These are phyloP conservation scores for Apamea sordens DNA, from an alignment of 2,888 invertebrate species.

Conservation along the genomic window DNA sequence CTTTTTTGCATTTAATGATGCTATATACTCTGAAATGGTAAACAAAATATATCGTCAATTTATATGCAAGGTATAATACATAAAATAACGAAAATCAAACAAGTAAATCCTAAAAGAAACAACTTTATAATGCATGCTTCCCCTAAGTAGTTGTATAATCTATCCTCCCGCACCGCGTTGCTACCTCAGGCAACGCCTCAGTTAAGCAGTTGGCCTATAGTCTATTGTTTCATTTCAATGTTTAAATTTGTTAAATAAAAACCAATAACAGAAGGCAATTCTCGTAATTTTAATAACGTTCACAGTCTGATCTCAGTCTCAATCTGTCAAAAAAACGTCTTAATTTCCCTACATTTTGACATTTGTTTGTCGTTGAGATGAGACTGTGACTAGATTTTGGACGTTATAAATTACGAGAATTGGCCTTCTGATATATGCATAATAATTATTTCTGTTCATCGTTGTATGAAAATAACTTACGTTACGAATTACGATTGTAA, in stretches of 20 bases:
- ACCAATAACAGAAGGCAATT: not conserved
- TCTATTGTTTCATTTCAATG: not conserved
- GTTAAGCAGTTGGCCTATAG: too few relatives aligned
- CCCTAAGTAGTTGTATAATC: not conserved
- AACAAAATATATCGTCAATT: conserved; percentile 77
- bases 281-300: too few relatives aligned
- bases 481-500: conserved; percentile 17
- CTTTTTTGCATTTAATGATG: conserved; percentile 84
- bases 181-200: too few relatives aligned
- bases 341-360: too few relatives aligned
- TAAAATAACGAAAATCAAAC: conserved; percentile 29
- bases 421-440: not conserved
- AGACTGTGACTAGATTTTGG: too few relatives aligned
- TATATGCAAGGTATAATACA: conserved; percentile 30
- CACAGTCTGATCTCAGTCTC: too few relatives aligned
- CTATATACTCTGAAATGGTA: conserved; percentile 88
- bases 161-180: too few relatives aligned
- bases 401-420: too few relatives aligned
- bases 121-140: conserved; percentile 8
- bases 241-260: not conserved
- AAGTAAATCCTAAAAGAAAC: not conserved
- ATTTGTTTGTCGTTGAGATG: too few relatives aligned
- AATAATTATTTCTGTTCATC: not conserved
- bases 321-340: too few relatives aligned
- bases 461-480: not conserved